A percentile compares a stretch with the other conserved stretches of the same genome.
phyloP scores from a whole-genome alignment of 2,797 vertebrate genomes.

The Phoeniculus purpureus region DNA sequence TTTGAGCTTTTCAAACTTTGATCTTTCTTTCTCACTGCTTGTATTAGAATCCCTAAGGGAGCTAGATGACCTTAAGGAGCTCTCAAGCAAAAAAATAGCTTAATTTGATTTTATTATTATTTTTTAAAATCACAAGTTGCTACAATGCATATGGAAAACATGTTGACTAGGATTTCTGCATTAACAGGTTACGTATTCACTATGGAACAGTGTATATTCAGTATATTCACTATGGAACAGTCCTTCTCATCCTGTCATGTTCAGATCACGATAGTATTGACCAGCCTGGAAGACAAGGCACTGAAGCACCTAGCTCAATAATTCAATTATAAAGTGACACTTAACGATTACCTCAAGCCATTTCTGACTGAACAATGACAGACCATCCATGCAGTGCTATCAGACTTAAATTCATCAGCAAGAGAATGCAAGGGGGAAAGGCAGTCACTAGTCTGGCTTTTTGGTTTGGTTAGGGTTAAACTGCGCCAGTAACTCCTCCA shows the following conservation, averaged over 20 bases:
- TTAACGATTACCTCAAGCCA: background rate
- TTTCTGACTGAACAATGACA: background rate
- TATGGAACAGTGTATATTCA: background rate
- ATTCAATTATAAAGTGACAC: background rate
- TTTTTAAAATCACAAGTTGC: background rate
- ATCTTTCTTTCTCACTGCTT: slow-evolving; percentile 42
- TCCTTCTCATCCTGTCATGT: background rate
- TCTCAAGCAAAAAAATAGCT: background rate
- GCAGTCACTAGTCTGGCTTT: background rate
- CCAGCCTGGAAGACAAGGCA: background rate
- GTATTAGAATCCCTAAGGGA: slow-evolving; percentile 17
- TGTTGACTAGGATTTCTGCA: background rate
- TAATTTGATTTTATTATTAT: background rate
- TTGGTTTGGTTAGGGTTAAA: background rate
- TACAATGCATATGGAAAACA: background rate
- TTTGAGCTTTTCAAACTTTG: slow-evolving; percentile 54
- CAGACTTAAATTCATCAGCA: background rate
- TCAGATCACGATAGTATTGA: background rate
- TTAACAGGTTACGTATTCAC: background rate
- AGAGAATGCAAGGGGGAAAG: background rate
- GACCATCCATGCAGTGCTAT: background rate
- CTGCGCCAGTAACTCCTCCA: background rate
- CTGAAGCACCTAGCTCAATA: background rate
- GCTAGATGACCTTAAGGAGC: background rate
- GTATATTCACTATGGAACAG: background rate